Conservation (phyloP, 2,888 invertebrate genomes). For the Autographa gamma region DNA sequence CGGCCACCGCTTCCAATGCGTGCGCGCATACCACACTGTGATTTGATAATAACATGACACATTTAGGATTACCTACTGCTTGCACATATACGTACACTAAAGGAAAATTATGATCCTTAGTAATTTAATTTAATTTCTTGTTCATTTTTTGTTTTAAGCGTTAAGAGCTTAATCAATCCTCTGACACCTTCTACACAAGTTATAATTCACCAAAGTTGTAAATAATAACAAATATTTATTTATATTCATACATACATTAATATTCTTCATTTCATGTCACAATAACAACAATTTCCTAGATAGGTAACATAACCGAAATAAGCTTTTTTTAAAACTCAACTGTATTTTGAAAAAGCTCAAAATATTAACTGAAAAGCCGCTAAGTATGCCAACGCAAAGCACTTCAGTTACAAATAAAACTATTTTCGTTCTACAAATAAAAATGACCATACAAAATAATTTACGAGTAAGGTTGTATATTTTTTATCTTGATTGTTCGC, state of each 20-base stretch:
- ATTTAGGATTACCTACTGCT: constrained; percentile 67
- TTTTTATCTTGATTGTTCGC: constrained; percentile 62
- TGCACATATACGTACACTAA: constrained; percentile 54
- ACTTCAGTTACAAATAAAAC: neutral
- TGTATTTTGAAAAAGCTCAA: too few species aligned
- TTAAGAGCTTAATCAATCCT: too few species aligned
- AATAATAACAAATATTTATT: too few species aligned
- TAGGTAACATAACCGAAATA: too few species aligned
- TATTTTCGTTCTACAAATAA: constrained; percentile 9
- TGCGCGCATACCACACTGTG: constrained; percentile 68
- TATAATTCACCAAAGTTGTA: too few species aligned
- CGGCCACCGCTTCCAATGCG: constrained; percentile 74
- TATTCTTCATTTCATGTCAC: too few species aligned
- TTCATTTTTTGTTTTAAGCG: neutral
- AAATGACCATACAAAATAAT: constrained; percentile 16
- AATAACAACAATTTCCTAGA: too few species aligned
- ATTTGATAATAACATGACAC: constrained; percentile 78
- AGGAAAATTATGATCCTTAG: constrained; percentile 41
- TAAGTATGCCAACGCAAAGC: neutral
- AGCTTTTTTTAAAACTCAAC: too few species aligned
- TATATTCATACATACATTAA: too few species aligned
- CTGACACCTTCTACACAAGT: too few species aligned
- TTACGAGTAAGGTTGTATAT: constrained; percentile 11
- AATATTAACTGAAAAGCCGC: too few species aligned
- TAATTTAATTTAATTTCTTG: constrained; percentile 17